A percentile compares a stretch with the other conserved stretches of the same genome.
These are phyloP conservation scores for Paramisgurnus dabryanus DNA, from an alignment of 2,113 vertebrate genomes.

Conservation along the genomic window DNA sequence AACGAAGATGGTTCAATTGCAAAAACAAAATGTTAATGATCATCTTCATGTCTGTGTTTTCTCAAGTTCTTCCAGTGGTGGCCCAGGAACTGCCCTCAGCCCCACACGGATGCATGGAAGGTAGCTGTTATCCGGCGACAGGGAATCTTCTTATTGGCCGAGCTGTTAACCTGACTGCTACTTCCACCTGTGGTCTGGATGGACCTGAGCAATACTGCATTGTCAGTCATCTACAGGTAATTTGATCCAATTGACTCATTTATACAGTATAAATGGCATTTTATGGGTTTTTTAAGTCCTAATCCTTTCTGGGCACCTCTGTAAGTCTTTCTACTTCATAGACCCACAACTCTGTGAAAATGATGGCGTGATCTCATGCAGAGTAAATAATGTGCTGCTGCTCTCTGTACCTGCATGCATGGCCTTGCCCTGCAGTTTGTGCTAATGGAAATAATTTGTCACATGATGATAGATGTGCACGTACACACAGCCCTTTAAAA, in stretches of 20 bases:
- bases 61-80: slow-evolving; percentile 31
- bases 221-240: slow-evolving; percentile 83
- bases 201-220: slow-evolving; percentile 79
- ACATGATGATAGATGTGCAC: slow-evolving; percentile 14
- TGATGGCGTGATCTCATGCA: slow-evolving; percentile 31
- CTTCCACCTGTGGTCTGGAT: slow-evolving; percentile 79
- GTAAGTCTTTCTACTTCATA: not conserved
- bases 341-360: not conserved
- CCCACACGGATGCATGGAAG: slow-evolving; percentile 77
- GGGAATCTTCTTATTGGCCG: slow-evolving; percentile 82
- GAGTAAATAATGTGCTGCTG: not conserved
- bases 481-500: not conserved
- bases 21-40: not conserved
- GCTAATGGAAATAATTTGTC: slow-evolving; percentile 9
- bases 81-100: slow-evolving; percentile 74
- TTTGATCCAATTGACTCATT: slow-evolving; percentile 2
- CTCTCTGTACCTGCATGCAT: slow-evolving; percentile 29
- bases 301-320: not conserved
- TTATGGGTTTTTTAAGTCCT: not conserved
- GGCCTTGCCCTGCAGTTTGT: slow-evolving; percentile 38
- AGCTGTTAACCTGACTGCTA: slow-evolving; percentile 69
- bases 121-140: slow-evolving; percentile 81
- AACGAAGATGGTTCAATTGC: not conserved
- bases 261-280: not conserved
- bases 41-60: slow-evolving; percentile 44